Percentiles rank a stretch among this genome's conserved stretches.
phyloP scores from a whole-genome alignment of 2,888 invertebrate species.

The Diarsia brunnea region DNA sequence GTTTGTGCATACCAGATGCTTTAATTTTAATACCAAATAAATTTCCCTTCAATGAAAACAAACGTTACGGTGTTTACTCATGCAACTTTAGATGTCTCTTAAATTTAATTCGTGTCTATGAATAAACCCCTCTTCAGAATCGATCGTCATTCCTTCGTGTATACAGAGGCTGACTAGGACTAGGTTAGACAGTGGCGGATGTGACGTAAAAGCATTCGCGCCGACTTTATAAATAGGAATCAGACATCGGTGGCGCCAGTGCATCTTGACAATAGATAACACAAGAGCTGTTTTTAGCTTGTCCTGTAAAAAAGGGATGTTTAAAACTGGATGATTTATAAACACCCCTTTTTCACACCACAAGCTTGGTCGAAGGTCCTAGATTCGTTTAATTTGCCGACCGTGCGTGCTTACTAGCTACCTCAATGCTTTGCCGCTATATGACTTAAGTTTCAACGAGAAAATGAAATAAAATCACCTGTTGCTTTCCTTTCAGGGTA shows the following conservation, averaged over 20 bases:
- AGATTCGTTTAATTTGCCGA: no score
- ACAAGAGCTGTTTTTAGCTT: no score
- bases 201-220: background rate
- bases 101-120: background rate
- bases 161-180: background rate
- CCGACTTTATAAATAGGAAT: background rate
- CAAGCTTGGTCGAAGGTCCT: background rate
- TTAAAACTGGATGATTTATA: no score
- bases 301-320: no score
- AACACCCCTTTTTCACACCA: no score
- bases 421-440: no score
- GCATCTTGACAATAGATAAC: background rate
- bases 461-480: background rate
- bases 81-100: background rate
- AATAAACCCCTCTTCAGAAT: background rate
- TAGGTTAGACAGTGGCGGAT: background rate
- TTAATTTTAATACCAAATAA: no score
- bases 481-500: background rate
- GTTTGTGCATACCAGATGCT: background rate
- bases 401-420: no score
- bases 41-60: no score
- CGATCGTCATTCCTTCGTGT: background rate
- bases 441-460: no score
- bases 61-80: background rate
- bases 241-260: background rate